Evolutionary conservation across 2,113 vertebrate species (phyloP), one percentile per base, ranked within the genome.

Genomic region (Columbina picui): DNA sequence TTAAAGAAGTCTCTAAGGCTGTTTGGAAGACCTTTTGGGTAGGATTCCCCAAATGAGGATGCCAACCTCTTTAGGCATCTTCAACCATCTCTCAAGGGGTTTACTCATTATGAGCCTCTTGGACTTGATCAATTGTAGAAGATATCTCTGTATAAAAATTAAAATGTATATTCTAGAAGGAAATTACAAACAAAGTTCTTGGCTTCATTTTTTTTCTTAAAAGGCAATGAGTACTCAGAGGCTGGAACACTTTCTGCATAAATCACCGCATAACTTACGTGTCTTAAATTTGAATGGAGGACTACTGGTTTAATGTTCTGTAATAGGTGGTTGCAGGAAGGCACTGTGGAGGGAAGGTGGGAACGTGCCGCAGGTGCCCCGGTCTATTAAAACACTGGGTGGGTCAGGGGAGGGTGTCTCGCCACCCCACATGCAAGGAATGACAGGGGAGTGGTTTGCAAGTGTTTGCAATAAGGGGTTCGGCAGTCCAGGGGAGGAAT

Each of bases 371-470:
- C 47, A 34, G n/a, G 60, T 56, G 79, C 9, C 76, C 43, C 4
- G 1, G 39, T 36, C 47, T 63, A 5, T 47, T 34, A 45, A 29
- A 53, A 84, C 6, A 12, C 71, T 12, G 30, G 93, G 88, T 68
- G 94, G 92, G 89, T 86, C 3, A 3, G 68, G 74, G 93, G n/a
- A 59, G 7, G 55, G n/a, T 78, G 81, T 38, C 53, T 89, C 67
- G 4, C 69, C 0, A 2, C 49, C 73, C 77, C 60, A 59, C 2
- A 0, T 17, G 4, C 0, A 0, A 50, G 63, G 30, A 22, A 10
- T 12, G 59, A 3, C 3, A 3, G 39, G 77, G 93, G 93, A 87
- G 92, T 56, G 89, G 91, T 81, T 89, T 82, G 34, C n/a, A 64
- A n/a, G 22, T 71, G 9, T 75, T 86, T 71, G 79, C 36, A 76